Base-by-base conservation (phyloP, 2,797 vertebrate genomes). In the Phoebastria nigripes region DNA sequence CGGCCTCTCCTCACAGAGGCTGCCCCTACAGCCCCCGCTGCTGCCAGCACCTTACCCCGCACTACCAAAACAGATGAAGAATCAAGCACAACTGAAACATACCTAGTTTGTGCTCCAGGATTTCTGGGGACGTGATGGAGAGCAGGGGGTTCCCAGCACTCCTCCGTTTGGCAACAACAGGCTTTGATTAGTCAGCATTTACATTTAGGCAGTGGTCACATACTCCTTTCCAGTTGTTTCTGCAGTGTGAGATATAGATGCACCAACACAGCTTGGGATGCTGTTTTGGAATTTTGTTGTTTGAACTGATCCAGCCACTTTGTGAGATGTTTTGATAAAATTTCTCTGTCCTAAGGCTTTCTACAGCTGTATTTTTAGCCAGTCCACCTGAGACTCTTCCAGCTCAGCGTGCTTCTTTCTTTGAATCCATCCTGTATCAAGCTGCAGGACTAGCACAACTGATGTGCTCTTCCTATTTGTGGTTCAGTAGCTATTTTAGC, bases 1-100 rank as follows among this genome's bases (percentile, higher is more conserved):
- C 12, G 6, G 19, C 25, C 39, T 41, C 39, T 42, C 19, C 44
- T 52, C n/a, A 44, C 31, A 35, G 41, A 9, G 47, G 41, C 35
- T 6, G 1, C 47, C 41, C 41, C 65, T 12, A 33, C 39, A 54
- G 52, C 24, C 25, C 29, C 47, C 0, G 42, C 46, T 22, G 0
- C 37, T 25, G 16, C 28, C 42, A 39, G 9, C 1, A 1, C 11
- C 0, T 26, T 26, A 59, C 58, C 24, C 35, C 2, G 3, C 35
- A 18, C 35, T 37, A 24, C 58, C 11, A 59, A 37, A 59, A 37
- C 8, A 44, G 9, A 12, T 41, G 5, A 39, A 84, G 22, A 82
- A 67, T 11, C 47, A 62, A 77, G 18, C 15, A 20, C 28, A 66
- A 58, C 6, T 51, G 10, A 79, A 82, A 59, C 2, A 8, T 8